Base-by-base conservation (phyloP, 1,140 invertebrate species). In the Cydia fagiglandana region DNA sequence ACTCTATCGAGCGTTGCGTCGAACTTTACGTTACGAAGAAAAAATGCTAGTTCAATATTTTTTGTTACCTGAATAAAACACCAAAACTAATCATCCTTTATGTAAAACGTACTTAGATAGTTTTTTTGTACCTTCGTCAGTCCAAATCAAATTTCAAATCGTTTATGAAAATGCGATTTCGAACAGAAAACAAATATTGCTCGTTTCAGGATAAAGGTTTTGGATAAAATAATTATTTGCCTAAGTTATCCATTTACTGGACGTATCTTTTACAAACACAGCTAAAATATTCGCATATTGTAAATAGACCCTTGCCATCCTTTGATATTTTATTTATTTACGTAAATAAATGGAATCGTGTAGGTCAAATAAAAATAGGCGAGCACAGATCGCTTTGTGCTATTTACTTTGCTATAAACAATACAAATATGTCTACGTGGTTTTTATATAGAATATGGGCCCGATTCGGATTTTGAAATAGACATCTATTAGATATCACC, bases 301-400 rank as follows among this genome's bases (percentile, higher is more conserved):
- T 24, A 56, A 61, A 61, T 61, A 61, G 56, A 61, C 56, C 56
- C 20, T 61, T 61, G 56, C 56, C 56, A 17, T 61, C 56, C 20
- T 61, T 61, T 61, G 56, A 61, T 61, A 61, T 20, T 24, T 24
- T 61, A 61, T 61, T 61, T 61, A 61, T 61, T 61, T 61, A 61
- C 56, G 56, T 10, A 61, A 61, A 24, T 61, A 61, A 61, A 61
- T 61, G 56, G 56, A 61, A 61, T 20, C 56, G 56, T 61, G 20
- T 61, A 61, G 56, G 56, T 61, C 56, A 61, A 61, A 61, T 61
- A 61, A 61, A 61, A 61, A 61, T 61, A 61, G 56, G 20, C 17
- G 56, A 61, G 56, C 20, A 24, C 56, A 24, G 9, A 61, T 61
- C 20, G 56, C 20, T 61, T 61, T 24, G 56, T 24, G 56, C 56